Evolutionary conservation across 2,888 invertebrate species (phyloP), one percentile per base, ranked within the genome.

Genomic region (Hedychridium roseum): DNA sequence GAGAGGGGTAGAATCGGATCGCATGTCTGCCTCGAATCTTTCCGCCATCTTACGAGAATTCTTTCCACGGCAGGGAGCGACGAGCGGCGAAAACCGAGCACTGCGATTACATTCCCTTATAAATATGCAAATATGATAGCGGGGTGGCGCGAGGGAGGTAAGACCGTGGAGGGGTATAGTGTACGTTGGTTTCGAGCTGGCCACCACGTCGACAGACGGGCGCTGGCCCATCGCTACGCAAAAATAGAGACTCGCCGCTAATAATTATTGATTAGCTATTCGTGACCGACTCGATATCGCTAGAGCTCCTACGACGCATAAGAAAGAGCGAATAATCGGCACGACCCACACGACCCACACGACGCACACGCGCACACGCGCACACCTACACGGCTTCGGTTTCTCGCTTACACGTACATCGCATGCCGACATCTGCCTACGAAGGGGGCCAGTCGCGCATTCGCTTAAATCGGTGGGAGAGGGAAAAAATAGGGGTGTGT

Each of bases 91-190:
- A 77, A 76, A 78, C 67, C 73, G 66, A 74, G 71, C 60, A 71
- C 74, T 70, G 74, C 78, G 73, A 76, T 77, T 78, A 77, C 74
- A 71, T 73, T 76, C 74, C 73, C 77, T 77, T 76, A 78, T 77
- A 76, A 78, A 78, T 78, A 78, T 78, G 78, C 76, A 75, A 77
- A 78, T 77, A 69, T 68, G 58, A 64, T 59, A 66, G 67, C 63
- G 58, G 51, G 50, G 50, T 53, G 31, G 21, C 36, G 36, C 28
- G 46, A 46, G 49, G 43, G 52, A 46, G 51, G 42, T 42, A 53
- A 54, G 43, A 27, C 38, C 28, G 49, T 42, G 41, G 42, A 46
- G 14, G 27, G 35, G 44, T 42, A 44, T 46, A 35, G 34, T 35
- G 37, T 50, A 48, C 50, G 43, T 49, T 47, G 54, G 50, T 46